Base-by-base conservation (phyloP, 1,140 invertebrate species). In the Papilio machaon region DNA sequence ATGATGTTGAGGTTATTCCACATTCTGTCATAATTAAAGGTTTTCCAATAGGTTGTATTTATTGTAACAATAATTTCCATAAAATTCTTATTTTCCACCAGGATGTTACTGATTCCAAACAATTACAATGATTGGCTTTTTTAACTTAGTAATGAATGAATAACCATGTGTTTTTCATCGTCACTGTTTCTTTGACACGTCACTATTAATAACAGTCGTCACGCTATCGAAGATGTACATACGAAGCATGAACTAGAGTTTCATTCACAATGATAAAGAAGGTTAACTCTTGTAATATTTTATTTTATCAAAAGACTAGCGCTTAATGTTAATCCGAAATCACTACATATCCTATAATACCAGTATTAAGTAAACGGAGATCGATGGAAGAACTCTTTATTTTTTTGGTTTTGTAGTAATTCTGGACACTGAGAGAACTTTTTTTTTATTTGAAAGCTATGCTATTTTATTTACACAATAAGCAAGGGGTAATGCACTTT, bases 181-280 rank as follows among this genome's bases (percentile, higher is more conserved):
- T 92, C 90, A 91, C 85, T 82, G 85, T 89, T 88, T 86, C 85
- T 88, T 85, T 23, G 73, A 79, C 79, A 89, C 91, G 90, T 92
- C 91, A 92, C 81, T 74, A 85, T 87, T 89, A 86, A 88, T 85
- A 84, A 75, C 49, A 78, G 81, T 80, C 84, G 87, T 86, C 89
- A 91, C 89, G 90, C 89, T 35, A 81, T 70, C 64, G 0, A 70
- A 35, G 80, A 87, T 46, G 80, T 35, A 30, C 23, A 30, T 30
- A 35, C 30, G 13, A 64, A 70, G 64, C 15, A 70, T 15, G 10
- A 23, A 60, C n/a, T 60, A 23, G 6, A 19, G 9, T 60, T 64
- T 13, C 60, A 64, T 64, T 64, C 23, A 64, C 17, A n/a, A 11
- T 58, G 23, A 10, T 64, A 1, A 30, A 30, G 23, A 30, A 30